Evolutionary conservation across 2,797 vertebrate genomes (phyloP), one percentile per base, ranked within the genome.

Genomic region (Scolopax bukidnonensis): DNA sequence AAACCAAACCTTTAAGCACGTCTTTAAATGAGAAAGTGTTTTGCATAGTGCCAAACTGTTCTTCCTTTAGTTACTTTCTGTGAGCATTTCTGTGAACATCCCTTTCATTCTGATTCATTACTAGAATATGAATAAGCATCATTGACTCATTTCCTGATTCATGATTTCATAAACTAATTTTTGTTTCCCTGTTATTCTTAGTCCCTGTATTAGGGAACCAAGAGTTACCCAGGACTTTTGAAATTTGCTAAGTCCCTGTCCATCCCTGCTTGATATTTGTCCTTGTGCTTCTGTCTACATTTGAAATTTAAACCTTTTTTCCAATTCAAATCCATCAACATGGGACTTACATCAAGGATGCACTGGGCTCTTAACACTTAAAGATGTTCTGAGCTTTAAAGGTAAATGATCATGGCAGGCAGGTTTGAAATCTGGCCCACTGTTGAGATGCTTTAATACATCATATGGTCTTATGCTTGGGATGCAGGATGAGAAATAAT

Each of bases 81-180:
- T 30, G 60, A 70, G 67, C 32, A 3, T 90, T 86, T 84, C 68
- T 61, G 41, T 74, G 74, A 93, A 45, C 65, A 79, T 74, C 67
- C 85, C 56, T 77, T 90, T 60, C 40, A 3, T 53, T 77, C 74
- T 74, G 68, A 84, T 59, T 79, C 87, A 67, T 88, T 79, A 53
- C 41, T 41, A 32, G 74, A 79, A 69, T 76, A 45, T 77, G 88
- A 97, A 91, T 97, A 89, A 95, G 78, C 71, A 87, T 43, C 91
- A 12, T 51, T 88, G 92, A 95, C 81, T 97, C 91, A 92, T 77
- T 94, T 96, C 78, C 89, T 67, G 68, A 82, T 74, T 90, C 64
- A 67, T 80, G 59, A 90, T 82, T 94, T 93, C 85, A 74, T 82
- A 67, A 89, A 70, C 23, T 11, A 43, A 4, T 36, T 69, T 74